phyloP scores from a whole-genome alignment of 2,797 vertebrate genomes.

The Megalops cyprinoides region DNA sequence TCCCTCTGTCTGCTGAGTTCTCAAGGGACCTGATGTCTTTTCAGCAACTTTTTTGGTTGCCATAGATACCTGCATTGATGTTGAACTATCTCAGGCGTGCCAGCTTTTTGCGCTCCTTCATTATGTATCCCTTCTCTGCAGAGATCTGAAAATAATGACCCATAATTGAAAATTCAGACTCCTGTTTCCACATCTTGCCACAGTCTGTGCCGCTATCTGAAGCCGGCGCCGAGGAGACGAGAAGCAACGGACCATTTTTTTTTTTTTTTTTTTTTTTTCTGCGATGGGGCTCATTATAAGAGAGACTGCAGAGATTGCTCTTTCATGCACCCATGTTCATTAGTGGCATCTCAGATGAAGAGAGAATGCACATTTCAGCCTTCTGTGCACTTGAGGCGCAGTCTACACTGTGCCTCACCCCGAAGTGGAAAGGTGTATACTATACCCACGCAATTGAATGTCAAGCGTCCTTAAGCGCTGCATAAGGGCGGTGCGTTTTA shows the following conservation, averaged over 20 bases:
- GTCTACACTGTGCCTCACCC: too few species aligned
- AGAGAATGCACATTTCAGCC: neutral
- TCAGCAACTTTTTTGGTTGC: conserved; percentile 14
- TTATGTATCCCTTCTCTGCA: neutral
- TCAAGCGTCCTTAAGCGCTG: too few species aligned
- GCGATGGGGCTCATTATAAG: neutral
- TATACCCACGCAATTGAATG: too few species aligned
- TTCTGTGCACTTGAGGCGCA: neutral
- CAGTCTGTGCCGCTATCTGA: neutral
- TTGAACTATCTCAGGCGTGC: neutral
- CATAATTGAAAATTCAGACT: neutral
- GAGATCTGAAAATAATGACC: neutral
- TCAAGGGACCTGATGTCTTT: neutral
- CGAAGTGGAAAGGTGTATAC: too few species aligned
- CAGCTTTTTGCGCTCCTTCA: neutral
- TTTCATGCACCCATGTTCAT: neutral
- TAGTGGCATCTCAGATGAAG: neutral
- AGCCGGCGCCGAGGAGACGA: neutral
- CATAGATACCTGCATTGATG: conserved; percentile 10
- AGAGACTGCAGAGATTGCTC: neutral
- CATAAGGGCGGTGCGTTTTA: too few species aligned
- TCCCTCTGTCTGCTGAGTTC: conserved; percentile 8
- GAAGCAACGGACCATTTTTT: neutral
- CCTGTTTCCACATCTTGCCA: neutral
- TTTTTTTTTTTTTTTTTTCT: too few species aligned